phyloP scores from a whole-genome alignment of 2,113 vertebrate species.

The Podarcis cretensis region DNA sequence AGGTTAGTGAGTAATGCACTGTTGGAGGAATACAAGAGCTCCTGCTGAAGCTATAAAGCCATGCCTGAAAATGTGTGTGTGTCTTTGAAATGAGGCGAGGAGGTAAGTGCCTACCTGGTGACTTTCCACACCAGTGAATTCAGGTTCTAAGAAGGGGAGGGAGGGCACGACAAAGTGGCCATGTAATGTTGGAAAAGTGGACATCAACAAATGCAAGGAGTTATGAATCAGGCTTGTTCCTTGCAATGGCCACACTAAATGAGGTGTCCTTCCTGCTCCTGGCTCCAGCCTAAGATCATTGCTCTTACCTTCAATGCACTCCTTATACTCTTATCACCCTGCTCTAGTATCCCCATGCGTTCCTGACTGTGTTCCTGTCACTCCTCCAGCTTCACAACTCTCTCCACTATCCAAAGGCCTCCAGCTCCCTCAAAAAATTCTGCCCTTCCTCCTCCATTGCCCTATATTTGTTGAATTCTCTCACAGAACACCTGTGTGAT shows the following conservation, averaged over 20 bases:
- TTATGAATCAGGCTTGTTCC: not conserved
- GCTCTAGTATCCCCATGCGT: not conserved
- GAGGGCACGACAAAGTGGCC: not conserved
- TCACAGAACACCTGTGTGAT: not conserved
- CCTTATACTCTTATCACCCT: too few relatives aligned
- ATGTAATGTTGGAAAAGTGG: not conserved
- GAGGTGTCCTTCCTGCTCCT: not conserved
- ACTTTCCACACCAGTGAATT: not conserved
- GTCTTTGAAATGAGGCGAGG: not conserved
- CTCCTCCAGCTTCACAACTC: not conserved
- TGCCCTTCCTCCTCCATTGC: not conserved
- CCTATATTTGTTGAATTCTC: not conserved
- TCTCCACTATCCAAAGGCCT: not conserved
- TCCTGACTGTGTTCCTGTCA: not conserved
- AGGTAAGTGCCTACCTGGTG: not conserved
- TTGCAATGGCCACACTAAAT: not conserved
- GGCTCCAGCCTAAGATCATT: not conserved
- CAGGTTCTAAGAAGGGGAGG: not conserved
- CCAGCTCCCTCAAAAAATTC: not conserved
- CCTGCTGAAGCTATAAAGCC: not conserved
- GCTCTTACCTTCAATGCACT: not conserved
- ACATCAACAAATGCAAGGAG: not conserved
- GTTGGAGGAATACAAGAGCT: not conserved
- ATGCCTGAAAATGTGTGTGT: not conserved
- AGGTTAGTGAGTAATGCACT: not conserved